Percentiles rank a stretch among this genome's conserved stretches.
Conservation (phyloP, 1,140 invertebrate genomes). For the Drosophila saltans region DNA sequence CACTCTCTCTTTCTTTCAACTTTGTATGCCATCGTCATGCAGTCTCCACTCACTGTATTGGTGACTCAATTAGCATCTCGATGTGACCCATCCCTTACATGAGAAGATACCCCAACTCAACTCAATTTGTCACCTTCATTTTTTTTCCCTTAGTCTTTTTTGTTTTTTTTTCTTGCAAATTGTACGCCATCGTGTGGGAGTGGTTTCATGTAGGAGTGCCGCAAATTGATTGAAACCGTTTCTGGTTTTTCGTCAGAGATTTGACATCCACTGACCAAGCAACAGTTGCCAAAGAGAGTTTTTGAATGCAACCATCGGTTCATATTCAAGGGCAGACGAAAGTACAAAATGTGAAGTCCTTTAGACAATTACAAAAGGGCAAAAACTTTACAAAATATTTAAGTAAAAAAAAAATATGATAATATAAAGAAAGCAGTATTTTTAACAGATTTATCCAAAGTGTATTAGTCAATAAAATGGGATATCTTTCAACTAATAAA, state of each 20-base stretch:
- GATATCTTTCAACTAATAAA: no score
- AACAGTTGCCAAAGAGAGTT: constrained; percentile 4
- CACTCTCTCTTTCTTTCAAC: no score
- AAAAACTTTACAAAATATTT: no score
- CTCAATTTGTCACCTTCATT: constrained; percentile 1
- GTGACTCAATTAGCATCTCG: constrained; percentile 6
- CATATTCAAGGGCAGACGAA: neutral
- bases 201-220: neutral
- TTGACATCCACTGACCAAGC: neutral
- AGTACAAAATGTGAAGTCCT: neutral
- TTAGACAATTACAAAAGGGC: neutral
- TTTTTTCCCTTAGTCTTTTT: neutral
- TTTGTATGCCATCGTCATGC: no score
- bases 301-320: neutral
- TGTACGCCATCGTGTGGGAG: neutral
- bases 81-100: neutral
- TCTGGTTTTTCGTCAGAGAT: constrained; percentile 1
- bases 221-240: constrained; percentile 1
- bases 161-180: neutral
- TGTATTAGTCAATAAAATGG: no score
- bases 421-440: no score
- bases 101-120: neutral
- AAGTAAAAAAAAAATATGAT: no score
- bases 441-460: no score
- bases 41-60: neutral